Evolutionary conservation across 2,113 vertebrate genomes (phyloP), one percentile per base, ranked within the genome.

Genomic region (Pygoscelis antarcticus): DNA sequence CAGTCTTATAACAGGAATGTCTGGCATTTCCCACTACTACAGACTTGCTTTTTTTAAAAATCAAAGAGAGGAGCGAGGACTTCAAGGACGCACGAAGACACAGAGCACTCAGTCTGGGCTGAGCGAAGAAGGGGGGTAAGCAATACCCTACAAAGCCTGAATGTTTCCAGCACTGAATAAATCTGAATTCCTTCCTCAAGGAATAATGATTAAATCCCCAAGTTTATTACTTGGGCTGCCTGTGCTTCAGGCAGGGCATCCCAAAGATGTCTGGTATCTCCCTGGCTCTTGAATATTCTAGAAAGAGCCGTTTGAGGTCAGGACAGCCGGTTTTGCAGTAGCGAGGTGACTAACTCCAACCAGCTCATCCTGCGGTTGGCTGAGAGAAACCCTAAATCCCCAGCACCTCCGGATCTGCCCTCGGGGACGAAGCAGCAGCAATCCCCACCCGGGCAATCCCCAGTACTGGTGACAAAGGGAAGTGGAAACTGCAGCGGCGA

Each of bases 331-430:
- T 75, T 94, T 34, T 40, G 15, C 77, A 80, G 78, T 1, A 89
- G 25, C 0, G 17, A 76, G 44, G 49, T 83, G 87, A 95, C 85
- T 86, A 93, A 94, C 22, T 34, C 22, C 38, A 78, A 83, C 64
- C 89, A 92, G 54, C 86, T 90, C 83, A 90, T n/a, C 32, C 68
- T 42, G 77, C 0, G 2, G 77, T 30, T 6, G 10, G 26, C 57
- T 8, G 25, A 51, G 36, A 58, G 32, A 54, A 74, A 69, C 42
- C 40, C 40, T 19, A 36, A 61, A 60, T 58, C 44, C 71, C 16
- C 0, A 0, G 61, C 42, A 58, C 23, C 29, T 61, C 70, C 1
- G 0, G 38, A 74, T 36, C 42, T 78, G 78, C 82, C 90, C 78
- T 21, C 2, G 6, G 17, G 71, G 22, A 42, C 2, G 6, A 61